Evolutionary conservation across 2,113 vertebrate species (phyloP).

Genomic region (Petrocephalus microphthalmus): DNA sequence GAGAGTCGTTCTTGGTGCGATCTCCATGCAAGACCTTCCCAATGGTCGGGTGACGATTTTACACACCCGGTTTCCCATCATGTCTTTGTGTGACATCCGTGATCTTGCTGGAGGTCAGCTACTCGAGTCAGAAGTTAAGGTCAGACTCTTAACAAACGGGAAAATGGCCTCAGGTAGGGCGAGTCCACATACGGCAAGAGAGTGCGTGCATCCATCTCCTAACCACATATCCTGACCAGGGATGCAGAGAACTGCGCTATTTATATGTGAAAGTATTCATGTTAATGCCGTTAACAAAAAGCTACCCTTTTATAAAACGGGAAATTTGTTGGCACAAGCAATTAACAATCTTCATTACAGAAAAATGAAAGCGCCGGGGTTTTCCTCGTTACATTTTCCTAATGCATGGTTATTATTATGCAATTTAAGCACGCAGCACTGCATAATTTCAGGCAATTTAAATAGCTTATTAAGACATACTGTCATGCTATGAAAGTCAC

Average conservation of each 20-base stretch:
- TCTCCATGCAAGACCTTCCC: background rate
- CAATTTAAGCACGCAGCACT: background rate
- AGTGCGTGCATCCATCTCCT: background rate
- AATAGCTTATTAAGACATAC: constrained; percentile 7
- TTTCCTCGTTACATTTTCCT: background rate
- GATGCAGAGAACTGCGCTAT: background rate
- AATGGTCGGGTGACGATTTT: background rate
- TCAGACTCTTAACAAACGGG: background rate
- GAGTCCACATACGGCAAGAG: background rate
- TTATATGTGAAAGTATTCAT: background rate
- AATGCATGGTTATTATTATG: background rate
- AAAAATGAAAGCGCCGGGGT: background rate
- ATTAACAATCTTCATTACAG: background rate
- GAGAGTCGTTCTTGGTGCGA: background rate
- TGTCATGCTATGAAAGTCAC: background rate
- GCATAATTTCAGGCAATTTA: background rate
- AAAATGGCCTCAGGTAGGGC: background rate
- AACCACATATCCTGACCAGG: background rate
- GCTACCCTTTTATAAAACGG: background rate
- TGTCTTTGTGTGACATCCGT: background rate
- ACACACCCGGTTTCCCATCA: background rate
- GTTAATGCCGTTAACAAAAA: background rate
- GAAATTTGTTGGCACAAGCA: background rate
- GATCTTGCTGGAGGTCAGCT: background rate
- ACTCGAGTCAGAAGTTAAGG: background rate